A percentile compares a stretch with the other conserved stretches of the same genome.
phyloP scores from a whole-genome alignment of 2,797 vertebrate species.

The Dryobates pubescens region DNA sequence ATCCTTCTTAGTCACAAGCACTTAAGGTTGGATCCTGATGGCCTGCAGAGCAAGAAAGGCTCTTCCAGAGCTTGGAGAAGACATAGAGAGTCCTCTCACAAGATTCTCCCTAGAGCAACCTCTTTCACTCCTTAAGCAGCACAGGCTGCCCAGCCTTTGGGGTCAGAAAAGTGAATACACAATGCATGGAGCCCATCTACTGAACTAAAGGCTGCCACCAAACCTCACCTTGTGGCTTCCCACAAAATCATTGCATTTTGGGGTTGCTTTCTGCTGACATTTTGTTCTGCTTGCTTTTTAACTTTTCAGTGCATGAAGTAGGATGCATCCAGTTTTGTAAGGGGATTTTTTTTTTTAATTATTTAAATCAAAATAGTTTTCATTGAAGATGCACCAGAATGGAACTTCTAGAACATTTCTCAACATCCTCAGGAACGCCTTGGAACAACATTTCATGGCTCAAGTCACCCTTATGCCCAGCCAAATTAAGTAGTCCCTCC shows the following conservation, averaged over 20 bases:
- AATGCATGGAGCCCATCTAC: neutral
- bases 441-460: accelerated
- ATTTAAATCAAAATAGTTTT: neutral
- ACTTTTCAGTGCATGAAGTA: neutral
- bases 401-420: neutral
- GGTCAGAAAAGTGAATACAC: neutral
- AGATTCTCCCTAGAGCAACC: neutral
- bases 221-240: neutral
- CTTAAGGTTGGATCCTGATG: neutral
- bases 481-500: neutral
- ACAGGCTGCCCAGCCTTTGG: neutral
- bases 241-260: neutral
- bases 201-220: neutral
- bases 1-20: neutral
- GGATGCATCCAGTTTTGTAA: neutral
- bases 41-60: neutral
- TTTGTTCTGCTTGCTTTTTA: neutral
- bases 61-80: neutral
- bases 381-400: neutral
- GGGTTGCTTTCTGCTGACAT: neutral
- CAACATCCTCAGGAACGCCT: neutral
- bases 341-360: neutral
- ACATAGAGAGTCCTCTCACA: neutral
- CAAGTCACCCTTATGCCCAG: neutral
- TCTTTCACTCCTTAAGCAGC: neutral